Evolutionary conservation across 2,888 invertebrate genomes (phyloP).

Genomic region (Drosophila histrio): DNA sequence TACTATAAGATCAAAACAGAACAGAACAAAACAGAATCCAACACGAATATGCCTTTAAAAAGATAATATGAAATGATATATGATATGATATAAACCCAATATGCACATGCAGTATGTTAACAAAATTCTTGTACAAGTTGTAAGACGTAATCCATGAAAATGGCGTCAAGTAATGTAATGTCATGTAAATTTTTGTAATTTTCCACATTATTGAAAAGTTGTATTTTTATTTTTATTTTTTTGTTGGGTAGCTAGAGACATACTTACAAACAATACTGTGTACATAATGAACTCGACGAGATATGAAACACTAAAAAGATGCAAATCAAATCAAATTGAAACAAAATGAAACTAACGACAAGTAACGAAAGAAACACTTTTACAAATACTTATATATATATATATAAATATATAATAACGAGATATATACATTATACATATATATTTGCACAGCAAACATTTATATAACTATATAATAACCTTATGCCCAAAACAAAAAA

Average conservation of each 20-base stretch:
- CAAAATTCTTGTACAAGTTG: slow-evolving; percentile 58
- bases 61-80: slow-evolving; percentile 5
- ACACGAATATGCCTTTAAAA: slow-evolving; percentile 59
- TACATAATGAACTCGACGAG: slow-evolving; percentile 57
- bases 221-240: slow-evolving; percentile 48
- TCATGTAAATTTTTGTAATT: slow-evolving; percentile 70
- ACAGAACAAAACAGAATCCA: slow-evolving; percentile 10
- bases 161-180: slow-evolving; percentile 22
- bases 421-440: slow-evolving; percentile 74
- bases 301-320: slow-evolving; percentile 47
- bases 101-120: slow-evolving; percentile 22
- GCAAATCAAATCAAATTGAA: slow-evolving; percentile 23
- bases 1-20: slow-evolving; percentile 6
- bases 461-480: slow-evolving; percentile 58
- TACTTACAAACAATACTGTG: slow-evolving; percentile 16
- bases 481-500: slow-evolving; percentile 55
- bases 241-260: slow-evolving; percentile 54
- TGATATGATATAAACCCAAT: slow-evolving; percentile 8
- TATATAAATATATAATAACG: slow-evolving; percentile 55
- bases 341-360: slow-evolving; percentile 64
- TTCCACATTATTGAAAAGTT: slow-evolving; percentile 52
- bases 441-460: slow-evolving; percentile 80
- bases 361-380: slow-evolving; percentile 69
- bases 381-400: slow-evolving; percentile 49
- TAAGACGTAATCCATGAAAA: slow-evolving; percentile 25